These are phyloP conservation scores for Sebastes flavidus DNA, from an alignment of 2,797 vertebrate genomes.

Conservation along the genomic window DNA sequence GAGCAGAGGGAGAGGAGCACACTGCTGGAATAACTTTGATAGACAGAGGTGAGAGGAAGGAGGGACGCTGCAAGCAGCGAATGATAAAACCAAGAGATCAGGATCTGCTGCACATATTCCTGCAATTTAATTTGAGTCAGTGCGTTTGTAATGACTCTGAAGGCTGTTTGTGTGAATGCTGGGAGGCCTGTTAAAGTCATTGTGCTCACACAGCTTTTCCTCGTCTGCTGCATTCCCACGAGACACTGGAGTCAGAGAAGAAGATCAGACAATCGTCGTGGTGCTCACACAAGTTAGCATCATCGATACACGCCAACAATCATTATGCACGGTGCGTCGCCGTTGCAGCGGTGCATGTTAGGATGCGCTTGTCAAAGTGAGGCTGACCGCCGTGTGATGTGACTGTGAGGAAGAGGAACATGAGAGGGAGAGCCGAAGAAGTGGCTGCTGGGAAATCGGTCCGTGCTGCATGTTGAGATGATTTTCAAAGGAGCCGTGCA, in stretches of 20 bases:
- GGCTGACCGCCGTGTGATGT: conserved; percentile 56
- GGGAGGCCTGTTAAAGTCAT: conserved; percentile 14
- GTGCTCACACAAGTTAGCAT: conserved; percentile 43
- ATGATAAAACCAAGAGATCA: conserved; percentile 40
- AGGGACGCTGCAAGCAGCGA: conserved; percentile 17
- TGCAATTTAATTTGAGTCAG: conserved; percentile 15
- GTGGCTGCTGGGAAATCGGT: conserved; percentile 50
- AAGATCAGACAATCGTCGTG: background rate
- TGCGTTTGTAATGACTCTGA: conserved; percentile 7
- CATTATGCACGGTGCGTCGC: conserved; percentile 67
- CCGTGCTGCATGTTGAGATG: conserved; percentile 16
- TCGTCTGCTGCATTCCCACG: background rate
- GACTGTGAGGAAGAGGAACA: conserved; percentile 18
- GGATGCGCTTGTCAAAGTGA: conserved; percentile 26
- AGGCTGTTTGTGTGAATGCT: background rate
- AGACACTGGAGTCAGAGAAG: background rate
- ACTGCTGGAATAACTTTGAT: conserved; percentile 60
- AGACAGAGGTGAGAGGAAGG: conserved; percentile 35
- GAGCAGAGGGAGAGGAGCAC: conserved; percentile 57
- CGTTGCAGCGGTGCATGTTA: conserved; percentile 57
- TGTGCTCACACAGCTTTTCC: conserved; percentile 5
- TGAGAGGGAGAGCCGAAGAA: conserved; percentile 32
- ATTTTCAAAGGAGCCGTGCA: conserved; percentile 32
- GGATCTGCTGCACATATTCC: conserved; percentile 24
- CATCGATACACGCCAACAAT: conserved; percentile 47